Conservation (phyloP, 2,888 invertebrate genomes). For the Steromphala cineraria region DNA sequence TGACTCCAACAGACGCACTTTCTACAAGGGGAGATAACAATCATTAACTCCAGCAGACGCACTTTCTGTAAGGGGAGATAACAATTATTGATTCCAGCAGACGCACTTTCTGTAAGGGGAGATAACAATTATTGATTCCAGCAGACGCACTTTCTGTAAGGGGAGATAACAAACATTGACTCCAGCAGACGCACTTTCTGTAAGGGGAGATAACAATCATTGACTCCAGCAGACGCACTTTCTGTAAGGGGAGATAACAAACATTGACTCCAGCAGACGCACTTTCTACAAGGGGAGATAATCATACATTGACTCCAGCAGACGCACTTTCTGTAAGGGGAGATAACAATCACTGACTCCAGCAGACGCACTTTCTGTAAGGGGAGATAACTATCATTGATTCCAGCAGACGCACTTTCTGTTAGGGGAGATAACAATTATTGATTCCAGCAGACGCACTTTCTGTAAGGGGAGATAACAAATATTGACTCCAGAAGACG, state of each 20-base stretch:
- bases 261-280: conserved; percentile 63
- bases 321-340: conserved; percentile 64
- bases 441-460: conserved; percentile 66
- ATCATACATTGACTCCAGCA: conserved; percentile 63
- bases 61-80: conserved; percentile 62
- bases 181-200: conserved; percentile 70
- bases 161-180: conserved; percentile 31
- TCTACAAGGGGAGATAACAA: conserved; percentile 51
- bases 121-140: conserved; percentile 52
- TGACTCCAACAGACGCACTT: conserved; percentile 65
- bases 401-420: conserved; percentile 69
- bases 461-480: conserved; percentile 54
- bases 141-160: conserved; percentile 68
- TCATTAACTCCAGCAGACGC: conserved; percentile 63
- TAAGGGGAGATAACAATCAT: conserved; percentile 10
- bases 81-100: conserved; percentile 62
- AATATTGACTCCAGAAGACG: conserved; percentile 64
- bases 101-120: conserved; percentile 64
- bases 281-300: conserved; percentile 62
- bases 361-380: conserved; percentile 69
- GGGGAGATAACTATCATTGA: conserved; percentile 33
- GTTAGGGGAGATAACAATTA: conserved; percentile 26
- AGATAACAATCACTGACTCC: conserved; percentile 47
- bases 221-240: conserved; percentile 67
- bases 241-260: conserved; percentile 51